phyloP scores from a whole-genome alignment of 1,140 invertebrate species.

The Amphibalanus amphitrite region DNA sequence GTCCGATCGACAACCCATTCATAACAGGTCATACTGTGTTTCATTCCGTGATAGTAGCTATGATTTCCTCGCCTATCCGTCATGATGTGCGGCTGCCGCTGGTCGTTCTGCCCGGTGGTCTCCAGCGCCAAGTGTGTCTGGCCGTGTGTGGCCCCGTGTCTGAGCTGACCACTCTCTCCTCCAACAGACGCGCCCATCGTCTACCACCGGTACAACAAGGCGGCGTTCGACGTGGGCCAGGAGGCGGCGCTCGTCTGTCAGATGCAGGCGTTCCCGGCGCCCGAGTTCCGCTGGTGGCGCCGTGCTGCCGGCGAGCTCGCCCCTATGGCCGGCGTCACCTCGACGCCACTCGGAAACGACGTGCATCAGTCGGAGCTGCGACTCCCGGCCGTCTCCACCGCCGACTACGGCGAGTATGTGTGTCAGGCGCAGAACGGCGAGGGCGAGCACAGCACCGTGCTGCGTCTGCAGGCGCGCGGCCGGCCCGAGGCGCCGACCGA shows the following conservation, averaged over 20 bases:
- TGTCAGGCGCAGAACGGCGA: conserved; percentile 2
- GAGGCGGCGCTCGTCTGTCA: conserved; percentile 67
- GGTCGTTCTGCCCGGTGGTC: background rate
- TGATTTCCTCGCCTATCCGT: background rate
- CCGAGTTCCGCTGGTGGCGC: conserved; percentile 80
- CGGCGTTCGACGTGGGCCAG: conserved; percentile 66
- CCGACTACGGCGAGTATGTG: background rate
- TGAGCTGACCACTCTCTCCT: no score
- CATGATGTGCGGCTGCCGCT: background rate
- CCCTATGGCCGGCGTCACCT: conserved; percentile 31
- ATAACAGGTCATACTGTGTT: no score
- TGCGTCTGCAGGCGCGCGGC: background rate
- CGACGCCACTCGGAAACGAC: background rate
- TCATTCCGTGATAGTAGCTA: background rate
- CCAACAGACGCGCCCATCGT: conserved; percentile 62
- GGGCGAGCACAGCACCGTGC: background rate
- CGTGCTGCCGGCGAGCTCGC: conserved; percentile 37
- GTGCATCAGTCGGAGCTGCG: conserved; percentile 2
- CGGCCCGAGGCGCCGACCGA: background rate
- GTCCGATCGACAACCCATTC: background rate
- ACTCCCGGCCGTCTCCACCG: background rate
- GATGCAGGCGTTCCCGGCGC: conserved; percentile 77
- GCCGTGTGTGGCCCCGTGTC: no score
- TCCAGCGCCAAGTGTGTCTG: background rate
- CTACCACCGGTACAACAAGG: conserved; percentile 66